Base-by-base conservation (phyloP, 2,888 invertebrate species). In the Eupelmus urozonus region DNA sequence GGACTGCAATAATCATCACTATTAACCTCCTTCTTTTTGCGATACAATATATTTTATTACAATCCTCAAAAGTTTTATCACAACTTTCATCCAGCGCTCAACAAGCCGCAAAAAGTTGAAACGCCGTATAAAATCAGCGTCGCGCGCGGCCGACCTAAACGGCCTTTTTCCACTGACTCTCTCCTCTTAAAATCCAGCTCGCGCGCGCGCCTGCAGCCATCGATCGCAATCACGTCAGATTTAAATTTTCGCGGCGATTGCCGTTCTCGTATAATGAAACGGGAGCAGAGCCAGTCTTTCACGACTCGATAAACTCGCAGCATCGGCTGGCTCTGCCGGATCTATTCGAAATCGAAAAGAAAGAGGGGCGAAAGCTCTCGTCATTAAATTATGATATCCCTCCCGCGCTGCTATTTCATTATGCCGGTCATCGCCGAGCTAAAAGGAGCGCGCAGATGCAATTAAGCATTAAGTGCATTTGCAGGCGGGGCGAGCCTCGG, bases 381-480 rank as follows among this genome's bases (percentile, higher is more conserved):
- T 63, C 53, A 70, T 70, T 57, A 63, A 76, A 76, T 76, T 63
- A 76, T 63, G 57, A 70, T 70, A 65, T 76, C 9, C 34, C 13
- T 2, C 34, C 53, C 25, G 51, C n/a, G 72, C 55, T 51, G 40
- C 62, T 78, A 69, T 69, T 74, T 42, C 69, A 74, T 73, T 69
- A 63, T 18, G 62, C 67, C n/a, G 67, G 73, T 78, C 62, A 73
- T 78, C 49, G 65, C 62, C 63, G 53, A 66, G 71, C 73, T 73
- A 63, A 74, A 74, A 69, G 67, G 73, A 57, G 49, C 9, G 65
- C 2, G 69, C 20, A 69, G 69, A 78, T 69, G 73, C 78, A 78
- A 78, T 78, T 78, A 78, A 78, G 73, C 57, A 78, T 78, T 73
- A 74, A 73, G 73, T 78, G 80, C 79, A 77, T 78, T 80, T 74